Percentiles rank a stretch among this genome's conserved stretches.
These are phyloP conservation scores for Isotomurus palustris DNA, from an alignment of 2,888 invertebrate species.

Conservation along the genomic window DNA sequence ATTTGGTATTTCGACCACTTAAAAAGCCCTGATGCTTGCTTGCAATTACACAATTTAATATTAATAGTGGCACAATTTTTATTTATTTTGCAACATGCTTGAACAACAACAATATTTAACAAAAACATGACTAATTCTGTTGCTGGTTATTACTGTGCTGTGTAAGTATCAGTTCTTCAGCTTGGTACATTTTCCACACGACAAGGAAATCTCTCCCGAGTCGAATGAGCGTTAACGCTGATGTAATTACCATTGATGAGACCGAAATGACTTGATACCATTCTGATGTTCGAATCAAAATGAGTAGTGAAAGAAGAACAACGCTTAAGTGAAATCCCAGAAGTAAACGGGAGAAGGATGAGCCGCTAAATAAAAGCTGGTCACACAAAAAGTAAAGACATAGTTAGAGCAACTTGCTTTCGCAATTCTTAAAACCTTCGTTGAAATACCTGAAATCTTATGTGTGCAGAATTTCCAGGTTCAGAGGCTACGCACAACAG, in stretches of 20 bases:
- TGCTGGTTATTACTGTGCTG: slow-evolving; percentile 25
- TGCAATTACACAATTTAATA: too few relatives aligned
- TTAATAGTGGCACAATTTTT: too few relatives aligned
- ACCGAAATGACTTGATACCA: slow-evolving; percentile 91
- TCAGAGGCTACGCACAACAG: slow-evolving; percentile 74
- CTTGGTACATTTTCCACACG: slow-evolving; percentile 73
- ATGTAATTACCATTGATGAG: slow-evolving; percentile 78
- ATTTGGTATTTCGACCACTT: too few relatives aligned
- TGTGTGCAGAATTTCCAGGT: slow-evolving; percentile 75
- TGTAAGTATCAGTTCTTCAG: slow-evolving; percentile 59
- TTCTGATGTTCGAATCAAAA: slow-evolving; percentile 72
- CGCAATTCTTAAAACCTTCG: slow-evolving; percentile 1
- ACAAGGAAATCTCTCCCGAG: slow-evolving; percentile 79
- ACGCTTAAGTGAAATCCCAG: slow-evolving; percentile 57
- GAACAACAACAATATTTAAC: too few relatives aligned
- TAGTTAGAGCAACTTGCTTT: too few relatives aligned
- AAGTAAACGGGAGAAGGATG: slow-evolving; percentile 70
- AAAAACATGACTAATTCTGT: not conserved
- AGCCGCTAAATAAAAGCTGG: slow-evolving; percentile 50
- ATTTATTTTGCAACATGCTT: too few relatives aligned
- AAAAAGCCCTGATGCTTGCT: too few relatives aligned
- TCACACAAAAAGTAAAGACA: too few relatives aligned
- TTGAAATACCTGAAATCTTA: slow-evolving; percentile 72
- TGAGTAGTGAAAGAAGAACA: slow-evolving; percentile 70
- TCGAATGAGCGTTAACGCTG: slow-evolving; percentile 87